phyloP scores from a whole-genome alignment of 2,797 vertebrate genomes.

The Danio aesculapii region DNA sequence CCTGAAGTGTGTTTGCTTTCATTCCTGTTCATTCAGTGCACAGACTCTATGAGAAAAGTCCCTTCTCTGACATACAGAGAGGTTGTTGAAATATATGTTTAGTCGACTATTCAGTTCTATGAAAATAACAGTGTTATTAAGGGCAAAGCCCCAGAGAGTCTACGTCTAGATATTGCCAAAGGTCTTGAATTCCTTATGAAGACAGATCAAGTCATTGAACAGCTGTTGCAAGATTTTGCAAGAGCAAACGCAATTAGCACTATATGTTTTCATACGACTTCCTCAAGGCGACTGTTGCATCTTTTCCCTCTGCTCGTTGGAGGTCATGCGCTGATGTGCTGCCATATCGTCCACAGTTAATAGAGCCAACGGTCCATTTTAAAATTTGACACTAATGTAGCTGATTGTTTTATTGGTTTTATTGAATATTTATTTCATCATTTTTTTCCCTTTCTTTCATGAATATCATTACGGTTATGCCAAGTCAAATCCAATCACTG shows the following conservation, averaged over 20 bases:
- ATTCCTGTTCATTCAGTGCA: slow-evolving; percentile 24
- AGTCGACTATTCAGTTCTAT: slow-evolving; percentile 26
- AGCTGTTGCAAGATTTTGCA: slow-evolving; percentile 32
- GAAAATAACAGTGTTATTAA: slow-evolving; percentile 49
- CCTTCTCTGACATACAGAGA: neutral
- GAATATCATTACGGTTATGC: slow-evolving; percentile 39
- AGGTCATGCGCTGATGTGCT: neutral
- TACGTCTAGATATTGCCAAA: slow-evolving; percentile 33
- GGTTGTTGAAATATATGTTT: slow-evolving; percentile 9
- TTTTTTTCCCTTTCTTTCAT: slow-evolving; percentile 9
- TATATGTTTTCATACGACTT: slow-evolving; percentile 12
- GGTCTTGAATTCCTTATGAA: slow-evolving; percentile 47
- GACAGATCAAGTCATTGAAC: slow-evolving; percentile 36
- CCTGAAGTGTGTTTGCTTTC: slow-evolving; percentile 14
- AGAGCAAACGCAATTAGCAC: slow-evolving; percentile 19
- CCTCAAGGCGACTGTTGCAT: neutral
- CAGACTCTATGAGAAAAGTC: neutral
- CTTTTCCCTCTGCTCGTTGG: slow-evolving; percentile 3
- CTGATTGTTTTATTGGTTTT: slow-evolving; percentile 7
- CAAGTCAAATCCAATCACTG: slow-evolving; percentile 37
- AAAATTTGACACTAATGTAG: neutral
- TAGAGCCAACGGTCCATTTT: neutral
- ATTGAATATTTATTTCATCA: slow-evolving; percentile 10
- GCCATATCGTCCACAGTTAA: slow-evolving; percentile 23
- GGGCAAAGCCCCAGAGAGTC: slow-evolving; percentile 33